A percentile compares a stretch with the other conserved stretches of the same genome.
phyloP scores from a whole-genome alignment of 2,888 invertebrate species.

The Drosophila colorata region DNA sequence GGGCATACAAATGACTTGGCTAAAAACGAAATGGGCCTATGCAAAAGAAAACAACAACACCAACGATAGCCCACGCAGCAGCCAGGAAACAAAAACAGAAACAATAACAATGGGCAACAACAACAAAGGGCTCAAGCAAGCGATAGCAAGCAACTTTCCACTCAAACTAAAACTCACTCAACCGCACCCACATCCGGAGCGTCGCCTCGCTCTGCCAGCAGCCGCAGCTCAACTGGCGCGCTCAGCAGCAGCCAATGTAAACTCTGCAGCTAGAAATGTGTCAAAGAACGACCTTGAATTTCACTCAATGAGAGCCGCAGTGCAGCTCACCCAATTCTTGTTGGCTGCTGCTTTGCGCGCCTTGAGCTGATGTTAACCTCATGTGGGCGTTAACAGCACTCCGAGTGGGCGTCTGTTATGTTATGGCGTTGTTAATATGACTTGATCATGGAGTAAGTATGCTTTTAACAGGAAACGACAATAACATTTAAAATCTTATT shows the following conservation, averaged over 20 bases:
- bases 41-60: constrained; percentile 28
- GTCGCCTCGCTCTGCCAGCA: constrained; percentile 28
- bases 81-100: constrained; percentile 1
- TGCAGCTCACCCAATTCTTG: constrained; percentile 38
- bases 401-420: not conserved
- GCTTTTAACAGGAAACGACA: too few relatives aligned
- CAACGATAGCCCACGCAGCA: constrained; percentile 26
- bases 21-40: constrained; percentile 51
- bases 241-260: constrained; percentile 59
- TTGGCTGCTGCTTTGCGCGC: constrained; percentile 26
- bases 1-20: constrained; percentile 72
- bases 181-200: constrained; percentile 66
- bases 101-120: constrained; percentile 14
- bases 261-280: constrained; percentile 68
- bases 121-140: constrained; percentile 31
- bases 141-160: constrained; percentile 23
- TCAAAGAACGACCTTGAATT: constrained; percentile 74
- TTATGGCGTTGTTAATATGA: not conserved
- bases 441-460: constrained; percentile 4
- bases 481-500: too few relatives aligned
- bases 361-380: constrained; percentile 13
- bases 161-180: constrained; percentile 60
- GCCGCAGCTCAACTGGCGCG: constrained; percentile 23
- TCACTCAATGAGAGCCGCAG: constrained; percentile 48
- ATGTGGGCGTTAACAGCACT: constrained; percentile 23